Conservation (phyloP, 1,140 invertebrate species). For the Stegodyphus dumicola region DNA sequence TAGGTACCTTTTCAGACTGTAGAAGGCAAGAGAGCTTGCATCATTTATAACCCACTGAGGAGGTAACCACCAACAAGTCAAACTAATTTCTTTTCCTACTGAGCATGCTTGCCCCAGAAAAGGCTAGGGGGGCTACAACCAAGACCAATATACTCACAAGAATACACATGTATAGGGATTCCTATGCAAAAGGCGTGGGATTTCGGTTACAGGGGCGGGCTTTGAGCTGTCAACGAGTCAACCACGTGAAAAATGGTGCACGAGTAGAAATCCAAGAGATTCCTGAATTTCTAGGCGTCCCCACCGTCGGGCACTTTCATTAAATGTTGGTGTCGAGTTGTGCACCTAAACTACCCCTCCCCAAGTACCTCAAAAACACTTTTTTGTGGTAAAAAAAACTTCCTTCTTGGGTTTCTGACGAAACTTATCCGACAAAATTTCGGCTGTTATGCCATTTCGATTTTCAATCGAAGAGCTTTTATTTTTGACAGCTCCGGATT, state of each 20-base stretch:
- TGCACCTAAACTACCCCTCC: slow-evolving; percentile 8
- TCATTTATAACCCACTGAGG: slow-evolving; percentile 39
- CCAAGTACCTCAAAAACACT: background rate
- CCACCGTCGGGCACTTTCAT: slow-evolving; percentile 4
- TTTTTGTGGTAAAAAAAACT: slow-evolving; percentile 12
- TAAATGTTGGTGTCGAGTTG: slow-evolving; percentile 20
- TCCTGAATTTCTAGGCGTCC: slow-evolving; percentile 32
- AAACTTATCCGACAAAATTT: slow-evolving; percentile 9
- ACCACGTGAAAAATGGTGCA: slow-evolving; percentile 37
- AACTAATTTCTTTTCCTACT: slow-evolving; percentile 37
- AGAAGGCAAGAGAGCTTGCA: background rate
- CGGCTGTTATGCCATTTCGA: background rate
- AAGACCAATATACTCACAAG: background rate
- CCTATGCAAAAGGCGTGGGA: slow-evolving; percentile 18
- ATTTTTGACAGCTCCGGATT: slow-evolving; percentile 42
- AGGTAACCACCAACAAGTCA: slow-evolving; percentile 44
- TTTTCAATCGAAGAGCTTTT: background rate
- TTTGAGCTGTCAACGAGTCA: slow-evolving; percentile 21
- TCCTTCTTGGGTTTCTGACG: slow-evolving; percentile 5
- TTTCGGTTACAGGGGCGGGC: slow-evolving; percentile 21
- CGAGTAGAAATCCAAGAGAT: slow-evolving; percentile 27
- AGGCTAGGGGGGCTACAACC: background rate
- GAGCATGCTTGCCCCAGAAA: background rate
- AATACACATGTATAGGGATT: background rate
- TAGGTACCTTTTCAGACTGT: too few relatives aligned